Evolutionary conservation across 2,797 vertebrate genomes (phyloP).

Genomic region (Merluccius polli): DNA sequence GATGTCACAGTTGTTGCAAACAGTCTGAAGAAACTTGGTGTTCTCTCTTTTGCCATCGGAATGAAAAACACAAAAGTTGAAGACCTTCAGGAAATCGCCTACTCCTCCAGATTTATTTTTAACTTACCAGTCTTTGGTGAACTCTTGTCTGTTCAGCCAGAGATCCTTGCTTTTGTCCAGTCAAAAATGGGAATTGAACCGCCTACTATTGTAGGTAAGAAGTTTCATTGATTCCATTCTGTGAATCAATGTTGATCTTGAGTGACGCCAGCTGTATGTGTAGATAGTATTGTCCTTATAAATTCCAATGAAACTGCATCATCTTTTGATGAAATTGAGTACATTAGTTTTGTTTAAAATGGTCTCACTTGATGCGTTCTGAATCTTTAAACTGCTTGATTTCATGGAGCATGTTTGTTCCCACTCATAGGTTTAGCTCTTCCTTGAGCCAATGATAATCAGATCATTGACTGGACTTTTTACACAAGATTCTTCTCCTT

Average conservation of each 20-base stretch:
- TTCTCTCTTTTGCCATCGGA: constrained; percentile 67
- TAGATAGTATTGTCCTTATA: constrained; percentile 33
- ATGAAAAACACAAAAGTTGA: constrained; percentile 60
- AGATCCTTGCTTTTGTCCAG: constrained; percentile 66
- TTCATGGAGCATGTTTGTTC: constrained; percentile 14
- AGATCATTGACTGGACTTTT: constrained; percentile 29
- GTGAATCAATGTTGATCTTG: constrained; percentile 18
- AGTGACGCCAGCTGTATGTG: neutral
- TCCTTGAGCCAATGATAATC: constrained; percentile 65
- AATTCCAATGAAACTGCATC: constrained; percentile 52
- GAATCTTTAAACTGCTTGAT: constrained; percentile 26
- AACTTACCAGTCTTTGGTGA: constrained; percentile 67
- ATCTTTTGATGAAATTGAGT: constrained; percentile 34
- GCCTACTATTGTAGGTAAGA: constrained; percentile 68
- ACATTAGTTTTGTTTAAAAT: constrained; percentile 51
- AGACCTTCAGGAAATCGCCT: constrained; percentile 67
- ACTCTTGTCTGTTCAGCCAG: constrained; percentile 69
- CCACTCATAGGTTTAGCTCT: constrained; percentile 47
- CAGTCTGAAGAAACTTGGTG: constrained; percentile 55
- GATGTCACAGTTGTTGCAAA: constrained; percentile 58
- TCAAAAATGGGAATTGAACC: constrained; percentile 58
- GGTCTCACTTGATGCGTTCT: constrained; percentile 26
- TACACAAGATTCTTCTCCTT: constrained; percentile 11
- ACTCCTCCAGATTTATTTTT: constrained; percentile 64
- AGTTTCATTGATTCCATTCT: constrained; percentile 22